Evolutionary conservation across 2,797 vertebrate genomes (phyloP), one percentile per base, ranked within the genome.

Genomic region (Crocidura indochinensis): DNA sequence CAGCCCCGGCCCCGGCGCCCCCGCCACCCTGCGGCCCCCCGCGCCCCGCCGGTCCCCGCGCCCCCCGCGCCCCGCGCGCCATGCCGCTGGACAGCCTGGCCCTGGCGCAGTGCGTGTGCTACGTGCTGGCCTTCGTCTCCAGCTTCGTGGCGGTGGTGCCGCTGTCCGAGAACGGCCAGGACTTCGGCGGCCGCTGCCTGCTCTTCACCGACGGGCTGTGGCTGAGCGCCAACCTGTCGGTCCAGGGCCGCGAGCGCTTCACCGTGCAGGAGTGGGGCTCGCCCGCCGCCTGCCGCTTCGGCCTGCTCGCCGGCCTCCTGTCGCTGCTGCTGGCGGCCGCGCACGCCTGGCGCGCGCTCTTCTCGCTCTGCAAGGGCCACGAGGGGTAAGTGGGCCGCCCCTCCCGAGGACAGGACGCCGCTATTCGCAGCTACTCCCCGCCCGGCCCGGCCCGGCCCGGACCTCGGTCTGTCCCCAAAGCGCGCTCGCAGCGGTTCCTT

Each of bases 141-240:
- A 99, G 99, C 91, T 99, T 99, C 95, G 98, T 99, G 90, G 98
- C 98, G 91, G 98, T 99, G 91, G 99, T 99, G 93, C 99, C 99
- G 20, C 98, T 99, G 81, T 99, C 99, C 0, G 99, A 99, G 97
- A 99, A 99, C 96, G 98, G 98, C 94, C 98, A 98, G 77, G 99
- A 99, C 94, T 99, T 99, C 97, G 98, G 98, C 6, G 99, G 99
- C 73, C 99, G 98, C 97, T 99, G 99, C 91, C 97, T 99, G 97
- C 99, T 99, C 71, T 99, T 99, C 98, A 98, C 99, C 1, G 98
- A 99, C 84, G 99, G 99, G n/a, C 98, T 99, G 98, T 99, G 99
- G 99, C 99, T 99, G 91, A 99, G 99, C 81, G 99, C 99, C 98
- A 99, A 99, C 98, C 98, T 99, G 97, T 99, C 99, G 0, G 98